These are phyloP conservation scores for Chionomys nivalis DNA, from an alignment of 2,113 vertebrate genomes.

Conservation along the genomic window DNA sequence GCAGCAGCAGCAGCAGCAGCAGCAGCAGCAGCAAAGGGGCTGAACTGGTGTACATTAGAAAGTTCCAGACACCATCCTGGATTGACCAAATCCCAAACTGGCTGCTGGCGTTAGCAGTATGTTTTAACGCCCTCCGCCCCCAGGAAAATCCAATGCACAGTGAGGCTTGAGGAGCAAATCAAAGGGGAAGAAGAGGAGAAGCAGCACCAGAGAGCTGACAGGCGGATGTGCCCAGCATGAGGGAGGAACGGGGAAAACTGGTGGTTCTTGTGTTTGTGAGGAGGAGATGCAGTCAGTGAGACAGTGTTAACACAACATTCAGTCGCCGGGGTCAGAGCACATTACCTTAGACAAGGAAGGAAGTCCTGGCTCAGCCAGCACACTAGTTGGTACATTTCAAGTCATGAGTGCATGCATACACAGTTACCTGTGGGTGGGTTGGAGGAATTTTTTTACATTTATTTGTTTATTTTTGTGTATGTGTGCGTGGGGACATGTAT, in stretches of 20 bases:
- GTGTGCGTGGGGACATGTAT: neutral
- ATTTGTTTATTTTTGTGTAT: neutral
- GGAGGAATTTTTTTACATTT: neutral
- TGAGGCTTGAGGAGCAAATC: neutral
- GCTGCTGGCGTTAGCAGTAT: neutral
- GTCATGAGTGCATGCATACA: neutral
- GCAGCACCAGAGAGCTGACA: neutral
- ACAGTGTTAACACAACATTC: fast-evolving
- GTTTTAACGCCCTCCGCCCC: neutral
- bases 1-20: neutral
- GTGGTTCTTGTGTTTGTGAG: neutral
- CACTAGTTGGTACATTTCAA: neutral
- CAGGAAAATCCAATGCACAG: neutral
- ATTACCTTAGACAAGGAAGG: neutral
- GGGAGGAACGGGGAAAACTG: neutral
- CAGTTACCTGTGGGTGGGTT: neutral
- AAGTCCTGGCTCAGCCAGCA: neutral
- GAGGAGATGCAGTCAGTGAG: fast-evolving
- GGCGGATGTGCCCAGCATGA: neutral
- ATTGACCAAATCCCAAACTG: neutral
- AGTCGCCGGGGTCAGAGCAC: neutral
- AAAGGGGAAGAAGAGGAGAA: neutral
- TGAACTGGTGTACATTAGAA: neutral
- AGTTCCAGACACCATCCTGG: neutral
- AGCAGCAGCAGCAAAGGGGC: neutral